These are phyloP conservation scores for Leucania comma DNA, from an alignment of 2,888 invertebrate species.

Conservation along the genomic window DNA sequence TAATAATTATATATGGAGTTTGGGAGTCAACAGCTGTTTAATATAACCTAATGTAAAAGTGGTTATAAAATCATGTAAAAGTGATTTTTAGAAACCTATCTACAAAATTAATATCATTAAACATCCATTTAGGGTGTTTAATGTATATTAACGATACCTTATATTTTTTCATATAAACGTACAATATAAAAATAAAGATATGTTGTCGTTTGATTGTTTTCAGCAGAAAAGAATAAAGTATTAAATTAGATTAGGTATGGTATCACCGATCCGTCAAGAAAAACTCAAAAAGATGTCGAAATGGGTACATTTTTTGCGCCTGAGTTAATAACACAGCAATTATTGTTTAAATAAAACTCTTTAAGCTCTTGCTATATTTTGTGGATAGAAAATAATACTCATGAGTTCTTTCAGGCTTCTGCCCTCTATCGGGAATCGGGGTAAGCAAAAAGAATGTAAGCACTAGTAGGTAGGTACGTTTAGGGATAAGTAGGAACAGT, in stretches of 20 bases:
- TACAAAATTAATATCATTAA: no score
- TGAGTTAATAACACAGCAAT: neutral
- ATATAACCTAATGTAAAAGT: no score
- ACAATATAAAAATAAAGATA: no score
- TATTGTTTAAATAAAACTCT: neutral
- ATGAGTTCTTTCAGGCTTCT: neutral
- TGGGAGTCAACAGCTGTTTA: no score
- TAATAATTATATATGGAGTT: no score
- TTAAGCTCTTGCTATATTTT: neutral
- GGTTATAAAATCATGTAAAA: no score
- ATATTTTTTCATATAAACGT: neutral
- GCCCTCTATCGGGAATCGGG: neutral
- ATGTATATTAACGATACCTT: neutral
- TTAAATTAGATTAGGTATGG: neutral
- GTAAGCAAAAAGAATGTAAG: no score
- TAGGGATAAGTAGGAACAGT: no score
- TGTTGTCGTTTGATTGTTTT: neutral
- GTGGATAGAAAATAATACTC: neutral
- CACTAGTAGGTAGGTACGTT: no score
- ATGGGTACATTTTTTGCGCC: neutral
- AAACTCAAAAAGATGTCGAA: neutral
- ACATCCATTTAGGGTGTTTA: no score
- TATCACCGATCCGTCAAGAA: conserved; percentile 12
- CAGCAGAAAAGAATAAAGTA: neutral
- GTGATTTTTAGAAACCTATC: no score